phyloP scores from a whole-genome alignment of 2,888 invertebrate genomes.

The Drosophila ustulata region DNA sequence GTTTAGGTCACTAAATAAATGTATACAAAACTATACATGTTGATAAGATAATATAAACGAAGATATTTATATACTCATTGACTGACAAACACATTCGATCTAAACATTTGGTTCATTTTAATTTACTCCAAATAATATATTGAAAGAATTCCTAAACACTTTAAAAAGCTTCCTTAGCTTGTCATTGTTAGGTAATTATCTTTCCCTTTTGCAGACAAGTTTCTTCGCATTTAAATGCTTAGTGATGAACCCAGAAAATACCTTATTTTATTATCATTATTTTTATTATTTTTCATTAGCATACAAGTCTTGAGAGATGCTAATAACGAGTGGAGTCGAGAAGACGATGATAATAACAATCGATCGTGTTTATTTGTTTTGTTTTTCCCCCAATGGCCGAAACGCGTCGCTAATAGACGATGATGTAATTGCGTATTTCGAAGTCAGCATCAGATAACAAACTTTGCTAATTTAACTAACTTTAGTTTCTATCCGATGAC shows the following conservation, averaged over 20 bases:
- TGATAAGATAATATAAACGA: too few relatives aligned
- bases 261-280: slow-evolving; percentile 7
- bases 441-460: slow-evolving; percentile 10
- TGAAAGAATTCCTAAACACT: background rate
- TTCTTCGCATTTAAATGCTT: slow-evolving; percentile 5
- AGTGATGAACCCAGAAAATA: slow-evolving; percentile 2
- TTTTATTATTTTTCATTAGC: slow-evolving; percentile 28
- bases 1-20: too few relatives aligned
- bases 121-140: too few relatives aligned
- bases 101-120: too few relatives aligned
- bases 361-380: slow-evolving; percentile 40
- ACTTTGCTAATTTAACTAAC: slow-evolving; percentile 11
- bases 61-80: too few relatives aligned
- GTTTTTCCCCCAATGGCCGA: slow-evolving; percentile 35
- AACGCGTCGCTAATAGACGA: slow-evolving; percentile 33
- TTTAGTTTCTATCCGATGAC: slow-evolving; percentile 31
- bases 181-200: background rate
- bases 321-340: slow-evolving; percentile 35
- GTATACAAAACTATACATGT: too few relatives aligned
- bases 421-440: slow-evolving; percentile 52
- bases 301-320: slow-evolving; percentile 41
- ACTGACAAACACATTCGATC: too few relatives aligned
- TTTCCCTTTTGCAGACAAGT: background rate
- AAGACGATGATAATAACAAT: slow-evolving; percentile 47
- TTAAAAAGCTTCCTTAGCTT: background rate